Percentiles rank a stretch among this genome's conserved stretches.
Conservation (phyloP, 2,888 invertebrate species). For the Troglohyphantes excavatus region DNA sequence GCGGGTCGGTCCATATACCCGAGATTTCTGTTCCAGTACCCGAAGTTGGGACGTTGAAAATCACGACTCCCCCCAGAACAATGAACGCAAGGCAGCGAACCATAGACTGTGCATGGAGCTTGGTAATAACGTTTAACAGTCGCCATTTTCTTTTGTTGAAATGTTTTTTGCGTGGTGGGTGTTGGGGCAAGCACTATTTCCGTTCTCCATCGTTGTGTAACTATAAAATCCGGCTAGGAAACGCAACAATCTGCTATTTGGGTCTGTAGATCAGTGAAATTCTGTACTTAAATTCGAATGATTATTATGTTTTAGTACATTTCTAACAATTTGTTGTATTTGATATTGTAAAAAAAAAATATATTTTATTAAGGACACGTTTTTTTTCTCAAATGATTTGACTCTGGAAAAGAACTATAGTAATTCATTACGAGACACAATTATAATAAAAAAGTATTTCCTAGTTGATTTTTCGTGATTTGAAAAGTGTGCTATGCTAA, state of each 20-base stretch:
- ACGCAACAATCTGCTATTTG: neutral
- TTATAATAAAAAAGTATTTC: too few relatives aligned
- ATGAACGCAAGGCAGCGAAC: slow-evolving; percentile 57
- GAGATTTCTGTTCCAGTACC: slow-evolving; percentile 1
- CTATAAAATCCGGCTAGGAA: slow-evolving; percentile 26
- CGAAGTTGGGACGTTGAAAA: slow-evolving; percentile 26
- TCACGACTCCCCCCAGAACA: slow-evolving; percentile 63
- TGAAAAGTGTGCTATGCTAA: too few relatives aligned
- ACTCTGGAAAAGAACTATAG: too few relatives aligned
- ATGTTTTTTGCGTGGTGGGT: slow-evolving; percentile 32
- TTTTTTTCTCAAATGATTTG: too few relatives aligned
- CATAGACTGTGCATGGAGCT: slow-evolving; percentile 55
- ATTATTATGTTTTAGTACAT: too few relatives aligned
- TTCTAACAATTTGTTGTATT: too few relatives aligned
- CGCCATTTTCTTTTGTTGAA: slow-evolving; percentile 25
- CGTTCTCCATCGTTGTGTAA: slow-evolving; percentile 41
- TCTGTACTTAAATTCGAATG: too few relatives aligned
- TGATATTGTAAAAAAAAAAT: too few relatives aligned
- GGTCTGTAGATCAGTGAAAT: neutral
- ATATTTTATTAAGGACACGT: too few relatives aligned
- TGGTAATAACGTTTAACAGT: slow-evolving; percentile 53
- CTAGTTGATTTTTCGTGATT: too few relatives aligned
- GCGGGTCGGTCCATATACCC: slow-evolving; percentile 55
- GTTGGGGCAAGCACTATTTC: slow-evolving; percentile 54
- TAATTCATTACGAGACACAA: too few relatives aligned